Percentiles rank a stretch among this genome's conserved stretches.
Conservation (phyloP, 2,113 vertebrate genomes). For the Laticauda colubrina region DNA sequence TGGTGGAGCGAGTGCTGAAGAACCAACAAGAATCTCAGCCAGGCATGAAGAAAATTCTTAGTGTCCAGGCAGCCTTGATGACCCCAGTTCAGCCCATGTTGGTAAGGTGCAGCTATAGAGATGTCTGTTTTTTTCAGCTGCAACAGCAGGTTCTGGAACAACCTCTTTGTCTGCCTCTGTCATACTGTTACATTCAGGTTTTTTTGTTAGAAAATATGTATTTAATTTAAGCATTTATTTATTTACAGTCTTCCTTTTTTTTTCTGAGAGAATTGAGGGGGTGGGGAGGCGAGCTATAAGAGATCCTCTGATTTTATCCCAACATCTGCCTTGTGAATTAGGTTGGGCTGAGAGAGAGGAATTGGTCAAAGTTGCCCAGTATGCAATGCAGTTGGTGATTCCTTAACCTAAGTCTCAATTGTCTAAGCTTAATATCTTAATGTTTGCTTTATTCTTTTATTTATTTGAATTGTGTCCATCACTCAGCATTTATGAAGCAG, state of each 20-base stretch:
- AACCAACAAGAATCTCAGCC: conserved; percentile 87
- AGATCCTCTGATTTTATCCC: neutral
- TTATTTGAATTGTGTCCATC: neutral
- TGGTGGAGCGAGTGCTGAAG: conserved; percentile 87
- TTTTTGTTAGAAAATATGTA: neutral
- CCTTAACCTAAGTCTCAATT: neutral
- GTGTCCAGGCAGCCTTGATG: conserved; percentile 89
- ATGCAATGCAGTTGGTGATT: neutral
- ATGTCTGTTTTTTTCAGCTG: neutral
- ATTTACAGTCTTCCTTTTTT: neutral
- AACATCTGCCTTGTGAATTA: neutral
- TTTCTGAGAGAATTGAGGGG: neutral
- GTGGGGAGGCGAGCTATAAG: neutral
- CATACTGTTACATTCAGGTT: neutral
- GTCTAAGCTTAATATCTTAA: neutral
- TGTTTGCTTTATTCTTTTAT: neutral
- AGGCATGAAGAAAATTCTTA: conserved; percentile 79
- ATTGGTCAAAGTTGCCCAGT: neutral
- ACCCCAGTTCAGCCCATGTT: conserved; percentile 98
- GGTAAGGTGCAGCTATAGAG: conserved; percentile 67
- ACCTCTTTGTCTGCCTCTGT: neutral
- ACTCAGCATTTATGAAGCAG: neutral
- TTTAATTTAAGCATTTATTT: neutral
- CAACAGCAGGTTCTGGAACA: neutral
- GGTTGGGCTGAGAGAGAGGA: neutral